Base-by-base conservation (phyloP, 2,113 vertebrate species). In the Etia nguti region DNA sequence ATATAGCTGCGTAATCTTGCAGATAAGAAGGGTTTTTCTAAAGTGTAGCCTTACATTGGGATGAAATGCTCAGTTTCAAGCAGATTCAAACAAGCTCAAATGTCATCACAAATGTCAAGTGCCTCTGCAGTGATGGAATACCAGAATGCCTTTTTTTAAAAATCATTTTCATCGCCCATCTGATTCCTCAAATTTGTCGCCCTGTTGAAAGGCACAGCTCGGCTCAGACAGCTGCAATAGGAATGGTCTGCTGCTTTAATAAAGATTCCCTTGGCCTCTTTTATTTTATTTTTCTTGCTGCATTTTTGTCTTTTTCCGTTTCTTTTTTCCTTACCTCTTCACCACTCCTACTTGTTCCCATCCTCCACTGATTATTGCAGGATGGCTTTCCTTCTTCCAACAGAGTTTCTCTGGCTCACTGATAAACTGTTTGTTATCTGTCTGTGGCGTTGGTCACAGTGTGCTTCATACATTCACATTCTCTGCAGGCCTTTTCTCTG, bases 1-100 rank as follows among this genome's bases (percentile, higher is more conserved):
- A 97, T 96, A 96, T 96, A 94, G 88, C 90, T 87, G 93, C 94
- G 94, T 97, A 97, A 98, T 98, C 96, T 97, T 80, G 80, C 93
- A 96, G 97, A 98, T 98, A 98, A 97, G 95, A 81, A 91, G 92
- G 90, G 86, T 96, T 86, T 79, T 96, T 95, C 95, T 97, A 94
- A 95, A 96, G 97, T 94, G 93, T 95, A 94, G 88, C 92, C 55
- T 97, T 97, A 96, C 97, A 96, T 94, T 86, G 95, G 93, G 96
- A 97, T 97, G 95, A 95, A 96, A 96, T 92, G 94, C 95, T 92
- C 94, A 96, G 95, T 94, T 95, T 97, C 95, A 95, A 94, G 95
- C 94, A 96, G 95, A 95, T 96, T 97, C 96, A 97, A 86, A 94
- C 95, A 68, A 92, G 93, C 94, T 95, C 93, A 95, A 95, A 96